Conservation (phyloP, 1,140 invertebrate species). For the Hestina assimilis region DNA sequence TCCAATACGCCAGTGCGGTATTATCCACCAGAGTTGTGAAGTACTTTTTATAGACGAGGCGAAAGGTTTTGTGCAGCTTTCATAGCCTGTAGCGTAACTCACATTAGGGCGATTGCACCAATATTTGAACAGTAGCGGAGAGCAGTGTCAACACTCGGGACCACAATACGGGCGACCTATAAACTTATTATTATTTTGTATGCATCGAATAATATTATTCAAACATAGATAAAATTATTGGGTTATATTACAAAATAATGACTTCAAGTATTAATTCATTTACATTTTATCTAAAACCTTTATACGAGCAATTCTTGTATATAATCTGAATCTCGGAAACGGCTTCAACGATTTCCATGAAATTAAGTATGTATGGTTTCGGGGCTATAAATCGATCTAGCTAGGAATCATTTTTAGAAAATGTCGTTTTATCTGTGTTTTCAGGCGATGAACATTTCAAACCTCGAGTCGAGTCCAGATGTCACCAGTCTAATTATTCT, state of each 20-base stretch:
- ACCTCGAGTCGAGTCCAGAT: too few relatives aligned
- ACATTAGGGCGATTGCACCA: slow-evolving; percentile 39
- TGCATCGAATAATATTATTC: slow-evolving; percentile 5
- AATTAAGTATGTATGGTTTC: too few relatives aligned
- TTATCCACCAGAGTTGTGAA: slow-evolving; percentile 6
- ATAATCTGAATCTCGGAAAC: too few relatives aligned
- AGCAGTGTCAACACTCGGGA: slow-evolving; percentile 27
- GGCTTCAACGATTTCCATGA: too few relatives aligned
- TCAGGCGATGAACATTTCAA: too few relatives aligned
- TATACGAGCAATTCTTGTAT: too few relatives aligned
- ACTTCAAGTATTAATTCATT: too few relatives aligned
- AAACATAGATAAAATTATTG: neutral
- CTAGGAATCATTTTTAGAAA: too few relatives aligned
- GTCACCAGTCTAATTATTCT: too few relatives aligned
- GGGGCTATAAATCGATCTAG: too few relatives aligned
- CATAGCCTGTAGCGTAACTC: slow-evolving; percentile 14
- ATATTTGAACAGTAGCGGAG: slow-evolving; percentile 32
- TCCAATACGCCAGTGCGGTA: slow-evolving; percentile 15
- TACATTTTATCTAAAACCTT: too few relatives aligned
- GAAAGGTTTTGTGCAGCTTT: neutral
- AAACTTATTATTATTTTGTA: slow-evolving; percentile 32
- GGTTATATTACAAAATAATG: neutral
- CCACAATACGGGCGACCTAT: slow-evolving; percentile 23
- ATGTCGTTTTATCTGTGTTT: too few relatives aligned
- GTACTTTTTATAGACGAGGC: neutral